phyloP scores from a whole-genome alignment of 2,888 invertebrate species.

The Orthosia gothica region DNA sequence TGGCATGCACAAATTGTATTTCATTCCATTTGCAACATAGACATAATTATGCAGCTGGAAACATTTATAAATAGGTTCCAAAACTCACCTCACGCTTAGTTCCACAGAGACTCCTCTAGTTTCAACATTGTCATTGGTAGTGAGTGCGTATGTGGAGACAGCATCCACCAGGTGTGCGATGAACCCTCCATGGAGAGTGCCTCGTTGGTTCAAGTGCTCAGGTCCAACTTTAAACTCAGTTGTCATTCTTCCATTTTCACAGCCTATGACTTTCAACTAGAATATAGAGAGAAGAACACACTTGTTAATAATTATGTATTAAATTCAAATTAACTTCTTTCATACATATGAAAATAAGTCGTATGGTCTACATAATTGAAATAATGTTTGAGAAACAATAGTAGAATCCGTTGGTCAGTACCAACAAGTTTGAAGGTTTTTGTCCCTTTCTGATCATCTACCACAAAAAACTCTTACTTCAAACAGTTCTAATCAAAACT shows the following conservation, averaged over 20 bases:
- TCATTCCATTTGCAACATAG: too few species aligned
- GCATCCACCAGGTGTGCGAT: conserved; percentile 94
- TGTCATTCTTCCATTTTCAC: conserved; percentile 94
- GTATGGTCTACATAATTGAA: not conserved
- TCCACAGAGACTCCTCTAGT: conserved; percentile 96
- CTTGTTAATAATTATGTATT: not conserved
- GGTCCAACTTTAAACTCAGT: conserved; percentile 95
- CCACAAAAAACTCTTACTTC: not conserved
- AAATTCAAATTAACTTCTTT: not conserved
- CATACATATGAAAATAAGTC: not conserved
- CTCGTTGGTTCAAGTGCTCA: conserved; percentile 94
- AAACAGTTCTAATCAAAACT: not conserved
- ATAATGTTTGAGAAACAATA: not conserved
- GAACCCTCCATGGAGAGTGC: conserved; percentile 96
- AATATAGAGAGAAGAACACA: conserved; percentile 36
- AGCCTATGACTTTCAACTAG: conserved; percentile 86
- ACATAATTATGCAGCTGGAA: not conserved
- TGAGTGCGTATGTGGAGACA: conserved; percentile 95
- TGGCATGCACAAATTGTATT: too few species aligned
- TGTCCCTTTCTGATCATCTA: not conserved
- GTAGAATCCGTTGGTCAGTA: not conserved
- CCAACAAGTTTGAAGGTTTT: not conserved
- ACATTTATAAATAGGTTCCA: not conserved
- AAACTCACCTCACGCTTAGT: conserved; percentile 94
- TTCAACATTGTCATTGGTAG: conserved; percentile 92